Base-by-base conservation (phyloP, 92 coral and sea anemone species). In the Pocillopora meandrina region DNA sequence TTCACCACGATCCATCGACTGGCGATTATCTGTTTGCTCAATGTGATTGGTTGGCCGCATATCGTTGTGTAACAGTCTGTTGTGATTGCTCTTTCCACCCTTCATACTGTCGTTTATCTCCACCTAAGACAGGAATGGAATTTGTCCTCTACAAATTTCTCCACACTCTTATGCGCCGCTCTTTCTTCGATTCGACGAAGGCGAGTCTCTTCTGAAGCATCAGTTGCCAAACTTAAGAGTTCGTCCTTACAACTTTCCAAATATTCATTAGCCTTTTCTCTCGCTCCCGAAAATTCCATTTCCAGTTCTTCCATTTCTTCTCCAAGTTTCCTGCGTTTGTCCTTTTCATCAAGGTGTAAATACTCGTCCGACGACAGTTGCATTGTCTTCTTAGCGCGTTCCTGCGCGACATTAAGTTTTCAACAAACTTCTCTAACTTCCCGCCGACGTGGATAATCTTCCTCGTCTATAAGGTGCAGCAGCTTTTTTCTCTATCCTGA, bases 371-470 rank as follows among this genome's bases (percentile, higher is more conserved):
- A 5, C 3, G 17, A 36, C 26, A 71, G 18, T 52, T 2, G 61
- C 80, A 89, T 85, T 56, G 86, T 75, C 36, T 67, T 78, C 79
- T 79, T 79, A 13, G 86, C 89, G 67, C 71, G 61, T 80, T 86
- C 90, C 61, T 86, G 87, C 60, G 49, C 75, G 26, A 78, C 70
- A 72, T 80, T 82, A 33, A 90, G 83, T 64, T 75, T 16, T 56
- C 73, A 88, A 19, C 87, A 87, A 1, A 65, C 59, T 76, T 78
- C 61, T 61, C 78, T 74, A 20, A 90, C 78, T 67, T 87, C 84
- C 82, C 89, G 86, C 65, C 89, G 91, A 57, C 84, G 84, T 9
- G 91, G 93, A 72, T 66, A 74, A 73, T 87, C 91, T 71, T 86
- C 87, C n/a, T 71, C 82, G 19, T 71, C 75, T 15, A 71, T 9